Conservation (phyloP, 2,888 invertebrate species). For the Petrolisthes manimaculis region DNA sequence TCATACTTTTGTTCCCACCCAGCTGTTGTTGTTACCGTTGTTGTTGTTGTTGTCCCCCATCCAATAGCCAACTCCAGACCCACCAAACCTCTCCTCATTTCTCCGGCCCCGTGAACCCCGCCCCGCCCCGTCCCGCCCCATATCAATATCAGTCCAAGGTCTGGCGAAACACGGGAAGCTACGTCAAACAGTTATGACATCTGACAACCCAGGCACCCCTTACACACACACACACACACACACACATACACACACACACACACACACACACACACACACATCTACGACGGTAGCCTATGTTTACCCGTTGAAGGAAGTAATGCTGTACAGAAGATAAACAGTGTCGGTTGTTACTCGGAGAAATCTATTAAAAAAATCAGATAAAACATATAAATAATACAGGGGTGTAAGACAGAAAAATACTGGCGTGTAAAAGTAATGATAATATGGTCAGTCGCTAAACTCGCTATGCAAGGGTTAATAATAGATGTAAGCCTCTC, state of each 20-base stretch:
- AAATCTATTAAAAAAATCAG: no score
- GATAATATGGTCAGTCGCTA: no score
- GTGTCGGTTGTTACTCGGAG: no score
- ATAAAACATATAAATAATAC: no score
- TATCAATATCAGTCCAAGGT: neutral
- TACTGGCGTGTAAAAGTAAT: neutral
- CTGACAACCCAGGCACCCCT: neutral
- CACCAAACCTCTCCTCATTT: neutral
- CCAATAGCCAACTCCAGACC: neutral
- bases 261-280: conserved; percentile 6
- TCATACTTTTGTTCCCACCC: no score
- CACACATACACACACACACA: conserved; percentile 1
- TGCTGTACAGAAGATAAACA: no score
- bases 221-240: neutral
- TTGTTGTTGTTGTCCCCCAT: neutral
- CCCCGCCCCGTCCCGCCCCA: conserved; percentile 1
- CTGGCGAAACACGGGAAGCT: no score
- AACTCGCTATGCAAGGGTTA: no score
- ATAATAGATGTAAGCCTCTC: neutral
- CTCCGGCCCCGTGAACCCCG: neutral
- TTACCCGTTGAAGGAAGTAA: no score
- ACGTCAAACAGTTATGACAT: neutral
- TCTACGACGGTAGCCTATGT: neutral
- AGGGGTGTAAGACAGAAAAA: neutral
- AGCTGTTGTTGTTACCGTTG: no score